A percentile compares a stretch with the other conserved stretches of the same genome.
These are phyloP conservation scores for Fringilla coelebs DNA, from an alignment of 2,797 vertebrate species.

Conservation along the genomic window DNA sequence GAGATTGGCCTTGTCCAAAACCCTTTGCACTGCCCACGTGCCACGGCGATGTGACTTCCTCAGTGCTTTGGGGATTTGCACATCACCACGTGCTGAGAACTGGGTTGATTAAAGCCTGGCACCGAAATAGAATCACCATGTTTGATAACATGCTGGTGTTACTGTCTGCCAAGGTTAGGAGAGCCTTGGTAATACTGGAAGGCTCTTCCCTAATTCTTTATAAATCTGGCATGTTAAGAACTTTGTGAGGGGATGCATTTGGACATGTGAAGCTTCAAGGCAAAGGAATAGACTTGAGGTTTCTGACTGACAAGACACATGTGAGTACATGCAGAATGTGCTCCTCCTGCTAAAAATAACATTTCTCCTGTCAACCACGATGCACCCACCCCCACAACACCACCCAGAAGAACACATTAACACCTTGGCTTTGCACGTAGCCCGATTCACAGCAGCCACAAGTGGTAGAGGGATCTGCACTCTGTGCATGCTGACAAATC, in stretches of 20 bases:
- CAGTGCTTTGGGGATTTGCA: neutral
- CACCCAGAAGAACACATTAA: slow-evolving; percentile 69
- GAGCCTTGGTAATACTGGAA: neutral
- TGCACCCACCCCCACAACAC: slow-evolving; percentile 63
- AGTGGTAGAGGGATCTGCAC: slow-evolving; percentile 65
- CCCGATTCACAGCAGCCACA: slow-evolving; percentile 68
- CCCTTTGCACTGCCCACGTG: neutral
- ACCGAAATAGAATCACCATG: neutral
- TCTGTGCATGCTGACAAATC: slow-evolving; percentile 66
- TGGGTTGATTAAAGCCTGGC: neutral
- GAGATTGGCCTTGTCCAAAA: neutral
- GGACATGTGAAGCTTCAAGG: slow-evolving; percentile 60
- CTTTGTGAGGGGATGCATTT: slow-evolving; percentile 24
- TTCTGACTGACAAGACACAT: slow-evolving; percentile 70
- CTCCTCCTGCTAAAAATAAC: slow-evolving; percentile 68
- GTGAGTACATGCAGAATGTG: slow-evolving; percentile 69
- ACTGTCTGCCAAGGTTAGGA: neutral
- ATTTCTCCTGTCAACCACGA: slow-evolving; percentile 63
- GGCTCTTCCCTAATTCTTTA: slow-evolving; percentile 11
- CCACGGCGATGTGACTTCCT: accelerated
- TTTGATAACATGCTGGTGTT: neutral
- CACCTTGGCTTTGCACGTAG: slow-evolving; percentile 68
- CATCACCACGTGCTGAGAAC: neutral
- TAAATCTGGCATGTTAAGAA: neutral
- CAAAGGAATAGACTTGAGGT: slow-evolving; percentile 53